Evolutionary conservation across 2,113 vertebrate species (phyloP).

Genomic region (Meleagris gallopavo): DNA sequence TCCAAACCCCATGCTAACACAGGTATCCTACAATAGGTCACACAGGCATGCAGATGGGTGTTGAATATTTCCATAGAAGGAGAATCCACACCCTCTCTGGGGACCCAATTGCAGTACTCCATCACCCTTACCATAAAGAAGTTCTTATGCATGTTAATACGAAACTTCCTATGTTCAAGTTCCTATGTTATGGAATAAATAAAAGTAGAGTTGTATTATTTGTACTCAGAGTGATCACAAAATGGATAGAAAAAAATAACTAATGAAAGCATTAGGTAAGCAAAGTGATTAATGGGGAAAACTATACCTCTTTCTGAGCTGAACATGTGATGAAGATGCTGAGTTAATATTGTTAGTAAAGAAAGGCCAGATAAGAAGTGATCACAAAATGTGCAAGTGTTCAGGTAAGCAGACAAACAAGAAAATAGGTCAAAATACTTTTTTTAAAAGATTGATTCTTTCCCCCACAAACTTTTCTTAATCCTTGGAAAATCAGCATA

Average conservation of each 20-base stretch:
- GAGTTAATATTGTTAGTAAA: background rate
- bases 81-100: too few relatives aligned
- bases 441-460: background rate
- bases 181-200: too few relatives aligned
- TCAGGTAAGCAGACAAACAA: background rate
- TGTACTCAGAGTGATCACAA: background rate
- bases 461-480: background rate
- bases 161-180: too few relatives aligned
- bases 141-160: too few relatives aligned
- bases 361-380: background rate
- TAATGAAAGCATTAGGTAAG: background rate
- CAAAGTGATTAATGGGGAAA: background rate
- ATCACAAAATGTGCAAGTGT: background rate
- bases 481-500: background rate
- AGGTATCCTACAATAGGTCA: too few relatives aligned
- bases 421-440: background rate
- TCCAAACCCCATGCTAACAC: too few relatives aligned
- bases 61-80: too few relatives aligned
- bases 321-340: background rate
- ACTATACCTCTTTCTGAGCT: background rate
- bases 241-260: background rate
- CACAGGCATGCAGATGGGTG: too few relatives aligned
- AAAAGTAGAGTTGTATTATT: accelerated
- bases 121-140: too few relatives aligned
- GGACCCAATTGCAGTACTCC: too few relatives aligned